These are phyloP conservation scores for Dicaeum eximium DNA, from an alignment of 2,113 vertebrate genomes.

Conservation along the genomic window DNA sequence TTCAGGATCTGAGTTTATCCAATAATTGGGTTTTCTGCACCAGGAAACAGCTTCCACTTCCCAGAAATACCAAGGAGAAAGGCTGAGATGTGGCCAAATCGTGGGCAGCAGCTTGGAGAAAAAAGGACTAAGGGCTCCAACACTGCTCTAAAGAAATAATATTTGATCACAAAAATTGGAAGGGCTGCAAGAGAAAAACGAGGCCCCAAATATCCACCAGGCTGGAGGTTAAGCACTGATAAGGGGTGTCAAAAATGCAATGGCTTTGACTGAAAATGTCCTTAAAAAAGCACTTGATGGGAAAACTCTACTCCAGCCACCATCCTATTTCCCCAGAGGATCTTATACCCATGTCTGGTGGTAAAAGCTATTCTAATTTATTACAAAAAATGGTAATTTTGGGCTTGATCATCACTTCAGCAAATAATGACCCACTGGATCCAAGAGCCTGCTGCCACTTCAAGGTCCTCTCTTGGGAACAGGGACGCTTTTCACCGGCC, in stretches of 20 bases:
- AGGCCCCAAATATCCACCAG: neutral
- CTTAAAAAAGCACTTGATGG: neutral
- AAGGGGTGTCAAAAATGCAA: neutral
- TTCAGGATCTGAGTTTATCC: neutral
- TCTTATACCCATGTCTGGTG: neutral
- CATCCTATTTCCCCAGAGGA: neutral
- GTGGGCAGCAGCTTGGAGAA: neutral
- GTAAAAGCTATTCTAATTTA: neutral
- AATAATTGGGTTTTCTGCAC: accelerated
- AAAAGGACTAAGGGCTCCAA: neutral
- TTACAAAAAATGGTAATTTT: neutral
- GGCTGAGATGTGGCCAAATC: neutral
- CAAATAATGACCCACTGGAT: neutral
- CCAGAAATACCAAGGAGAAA: neutral
- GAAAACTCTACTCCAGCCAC: neutral
- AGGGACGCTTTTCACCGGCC: neutral
- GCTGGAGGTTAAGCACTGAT: neutral
- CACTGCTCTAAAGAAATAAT: neutral
- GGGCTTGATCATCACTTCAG: neutral
- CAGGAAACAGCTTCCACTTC: neutral
- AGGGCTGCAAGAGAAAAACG: neutral
- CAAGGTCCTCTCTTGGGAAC: neutral
- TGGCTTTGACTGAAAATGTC: neutral
- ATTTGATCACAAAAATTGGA: neutral
- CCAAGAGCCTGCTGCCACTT: neutral